Base-by-base conservation (phyloP, 2,113 vertebrate species). In the Aphyosemion australe region DNA sequence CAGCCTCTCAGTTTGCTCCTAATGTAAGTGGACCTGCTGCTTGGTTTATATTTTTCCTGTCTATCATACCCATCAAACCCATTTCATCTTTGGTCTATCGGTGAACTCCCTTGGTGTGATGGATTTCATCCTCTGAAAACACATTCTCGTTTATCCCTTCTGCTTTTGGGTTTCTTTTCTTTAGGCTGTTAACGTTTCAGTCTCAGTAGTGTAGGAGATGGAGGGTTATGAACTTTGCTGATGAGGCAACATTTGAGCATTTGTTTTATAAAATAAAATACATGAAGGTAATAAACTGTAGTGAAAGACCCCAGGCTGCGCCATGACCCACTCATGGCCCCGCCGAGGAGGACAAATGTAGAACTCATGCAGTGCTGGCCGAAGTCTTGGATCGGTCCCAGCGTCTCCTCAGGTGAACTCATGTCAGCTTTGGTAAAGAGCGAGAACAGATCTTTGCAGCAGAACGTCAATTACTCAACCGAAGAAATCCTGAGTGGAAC, bases 361-460 rank as follows among this genome's bases (percentile, higher is more conserved):
- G 62, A 78, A 59, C 74, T 45, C 16, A 42, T 72, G 61, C 56
- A 63, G 56, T 56, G 47, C 75, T 79, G 74, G 60, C 61, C 70
- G 79, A 78, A 72, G 39, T 60, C 50, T 80, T 83, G 83, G 78
- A 81, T 65, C 66, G 3, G 51, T 68, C 71, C 66, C 79, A 79
- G 63, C 42, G 70, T 87, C 69, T 78, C 86, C 83, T 86, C 72
- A 72, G 69, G 68, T 87, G 80, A 89, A 88, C 86, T 75, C 57
- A 72, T 42, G 49, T 84, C 60, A 61, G 34, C 57, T 43, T 72
- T 61, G 45, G 71, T 65, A 34, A 52, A 15, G 34, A 78, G 19
- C 9, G 19, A 4, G 16, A 61, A 46, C 39, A 49, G 45, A 46
- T 67, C 62, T 65, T 13, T 42, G 41, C 41, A 42, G 12, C 12